These are phyloP conservation scores for Corydoras maculifer DNA, from an alignment of 2,113 vertebrate genomes.

Conservation along the genomic window DNA sequence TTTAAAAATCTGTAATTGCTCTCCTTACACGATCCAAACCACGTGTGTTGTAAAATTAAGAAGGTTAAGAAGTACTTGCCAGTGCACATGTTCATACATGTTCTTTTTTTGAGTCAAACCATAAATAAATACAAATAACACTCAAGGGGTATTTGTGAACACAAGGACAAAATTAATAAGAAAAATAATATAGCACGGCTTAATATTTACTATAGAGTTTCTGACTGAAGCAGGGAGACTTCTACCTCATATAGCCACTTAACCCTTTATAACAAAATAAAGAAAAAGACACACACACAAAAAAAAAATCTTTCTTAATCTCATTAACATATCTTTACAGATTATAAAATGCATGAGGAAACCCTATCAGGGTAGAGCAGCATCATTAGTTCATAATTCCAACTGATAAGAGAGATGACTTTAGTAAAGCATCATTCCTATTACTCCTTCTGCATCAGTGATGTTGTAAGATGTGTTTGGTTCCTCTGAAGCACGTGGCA, in stretches of 20 bases:
- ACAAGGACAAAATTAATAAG: conserved; percentile 70
- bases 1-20: conserved; percentile 76
- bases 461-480: conserved; percentile 46
- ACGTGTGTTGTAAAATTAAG: conserved; percentile 83
- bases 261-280: no score
- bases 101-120: conserved; percentile 74
- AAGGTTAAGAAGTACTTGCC: conserved; percentile 16
- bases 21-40: conserved; percentile 80
- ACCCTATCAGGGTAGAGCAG: conserved; percentile 66
- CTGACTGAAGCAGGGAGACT: background rate
- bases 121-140: conserved; percentile 99
- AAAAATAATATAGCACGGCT: conserved; percentile 79
- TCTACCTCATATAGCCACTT: conserved; percentile 29
- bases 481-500: conserved; percentile 74
- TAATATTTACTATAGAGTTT: conserved; percentile 67
- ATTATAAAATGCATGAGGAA: conserved; percentile 55
- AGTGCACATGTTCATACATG: conserved; percentile 59
- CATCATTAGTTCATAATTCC: conserved; percentile 66
- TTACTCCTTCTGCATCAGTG: background rate
- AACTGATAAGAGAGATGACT: conserved; percentile 61
- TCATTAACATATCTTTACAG: conserved; percentile 50
- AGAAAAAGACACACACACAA: conserved; percentile 36
- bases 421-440: no score
- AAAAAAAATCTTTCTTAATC: conserved; percentile 21
- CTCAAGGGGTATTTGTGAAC: conserved; percentile 98